Evolutionary conservation across 2,113 vertebrate species (phyloP).

Genomic region (rat (Rattus norvegicus)): GRCr8 NC_086020.1:36384001-36384500

Average conservation of each 20-base stretch:
- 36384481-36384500: background rate
- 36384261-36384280: background rate
- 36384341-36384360: background rate
- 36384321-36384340: background rate
- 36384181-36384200: background rate
- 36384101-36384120: background rate
- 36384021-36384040: too few species aligned
- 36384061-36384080: background rate
- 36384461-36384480: background rate
- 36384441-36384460: background rate
- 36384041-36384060: background rate
- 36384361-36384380: background rate
- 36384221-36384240: background rate
- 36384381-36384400: background rate
- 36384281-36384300: slow-evolving; percentile 13
- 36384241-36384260: background rate
- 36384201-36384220: background rate
- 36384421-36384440: background rate
- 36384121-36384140: background rate
- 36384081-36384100: too few species aligned
- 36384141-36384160: background rate
- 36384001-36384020: too few species aligned
- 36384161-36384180: background rate
- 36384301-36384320: background rate
- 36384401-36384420: background rate